Evolutionary conservation across 2,113 vertebrate species (phyloP).

Genomic region (Taurulus bubalis): DNA sequence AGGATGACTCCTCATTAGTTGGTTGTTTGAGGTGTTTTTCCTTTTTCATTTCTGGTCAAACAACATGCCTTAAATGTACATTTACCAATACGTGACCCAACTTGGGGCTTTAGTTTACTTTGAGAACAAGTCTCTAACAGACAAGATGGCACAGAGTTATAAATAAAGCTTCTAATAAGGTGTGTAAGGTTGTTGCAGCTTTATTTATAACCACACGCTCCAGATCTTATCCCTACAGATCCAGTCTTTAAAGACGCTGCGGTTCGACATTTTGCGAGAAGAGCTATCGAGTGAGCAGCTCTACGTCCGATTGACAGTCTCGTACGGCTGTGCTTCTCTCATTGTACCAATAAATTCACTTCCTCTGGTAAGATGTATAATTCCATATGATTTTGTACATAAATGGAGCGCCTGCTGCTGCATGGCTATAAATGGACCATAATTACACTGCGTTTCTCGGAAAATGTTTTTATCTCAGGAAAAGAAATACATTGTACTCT

Average conservation of each 20-base stretch:
- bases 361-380: background rate
- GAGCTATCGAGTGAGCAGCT: conserved; percentile 11
- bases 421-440: conserved; percentile 24
- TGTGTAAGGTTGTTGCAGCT: conserved; percentile 2
- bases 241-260: conserved; percentile 6
- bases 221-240: conserved; percentile 38
- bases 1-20: background rate
- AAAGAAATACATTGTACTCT: conserved; percentile 12
- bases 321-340: background rate
- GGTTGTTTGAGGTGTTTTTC: background rate
- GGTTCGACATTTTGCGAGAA: conserved; percentile 10
- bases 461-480: conserved; percentile 50
- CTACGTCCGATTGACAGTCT: background rate
- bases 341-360: background rate
- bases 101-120: background rate
- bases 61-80: background rate
- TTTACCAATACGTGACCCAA: background rate
- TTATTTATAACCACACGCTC: conserved; percentile 44
- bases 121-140: background rate
- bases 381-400: background rate
- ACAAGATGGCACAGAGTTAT: conserved; percentile 21
- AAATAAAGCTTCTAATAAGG: conserved; percentile 45
- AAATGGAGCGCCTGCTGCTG: background rate
- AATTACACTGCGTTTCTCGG: conserved; percentile 16
- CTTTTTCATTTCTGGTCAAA: background rate